Percentiles rank a stretch among this genome's conserved stretches.
Evolutionary conservation across 2,888 invertebrate genomes (phyloP).

Genomic region (Mesopsocus fuscifrons): DNA sequence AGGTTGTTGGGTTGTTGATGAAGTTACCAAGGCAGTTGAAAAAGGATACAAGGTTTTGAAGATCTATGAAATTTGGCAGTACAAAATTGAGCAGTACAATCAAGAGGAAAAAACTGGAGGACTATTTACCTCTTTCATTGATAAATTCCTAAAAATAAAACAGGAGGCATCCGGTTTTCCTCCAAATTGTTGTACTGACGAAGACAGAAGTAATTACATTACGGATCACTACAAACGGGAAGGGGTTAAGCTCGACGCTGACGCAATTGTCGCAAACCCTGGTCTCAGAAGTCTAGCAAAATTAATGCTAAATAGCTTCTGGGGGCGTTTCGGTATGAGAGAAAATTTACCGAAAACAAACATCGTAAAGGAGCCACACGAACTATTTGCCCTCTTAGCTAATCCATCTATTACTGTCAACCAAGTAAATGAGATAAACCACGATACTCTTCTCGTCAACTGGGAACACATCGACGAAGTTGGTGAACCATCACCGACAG

Average conservation of each 20-base stretch:
- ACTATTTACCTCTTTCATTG: conserved; percentile 21
- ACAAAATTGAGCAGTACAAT: conserved; percentile 17
- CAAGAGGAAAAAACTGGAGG: conserved; percentile 16
- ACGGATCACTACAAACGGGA: conserved; percentile 13
- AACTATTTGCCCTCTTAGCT: conserved; percentile 15
- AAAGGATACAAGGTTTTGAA: conserved; percentile 21
- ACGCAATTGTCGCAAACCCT: conserved; percentile 14
- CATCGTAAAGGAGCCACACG: conserved; percentile 11
- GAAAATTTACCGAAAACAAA: conserved; percentile 14
- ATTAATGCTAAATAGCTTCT: conserved; percentile 17
- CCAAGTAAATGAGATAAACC: conserved; percentile 14
- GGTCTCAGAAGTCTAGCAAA: conserved; percentile 16
- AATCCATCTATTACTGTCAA: conserved; percentile 15
- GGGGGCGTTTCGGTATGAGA: conserved; percentile 14
- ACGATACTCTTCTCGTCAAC: conserved; percentile 16
- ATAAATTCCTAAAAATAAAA: conserved; percentile 20
- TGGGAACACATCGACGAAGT: conserved; percentile 16
- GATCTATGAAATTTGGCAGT: conserved; percentile 22
- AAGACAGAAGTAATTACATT: conserved; percentile 13
- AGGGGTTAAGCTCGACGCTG: conserved; percentile 12
- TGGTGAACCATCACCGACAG: conserved; percentile 12
- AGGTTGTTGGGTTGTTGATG: conserved; percentile 22
- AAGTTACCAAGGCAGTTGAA: conserved; percentile 20
- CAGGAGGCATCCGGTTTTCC: conserved; percentile 19
- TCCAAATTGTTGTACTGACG: conserved; percentile 15